phyloP scores from a whole-genome alignment of 2,797 vertebrate genomes.

The Enteromius anoplus region DNA sequence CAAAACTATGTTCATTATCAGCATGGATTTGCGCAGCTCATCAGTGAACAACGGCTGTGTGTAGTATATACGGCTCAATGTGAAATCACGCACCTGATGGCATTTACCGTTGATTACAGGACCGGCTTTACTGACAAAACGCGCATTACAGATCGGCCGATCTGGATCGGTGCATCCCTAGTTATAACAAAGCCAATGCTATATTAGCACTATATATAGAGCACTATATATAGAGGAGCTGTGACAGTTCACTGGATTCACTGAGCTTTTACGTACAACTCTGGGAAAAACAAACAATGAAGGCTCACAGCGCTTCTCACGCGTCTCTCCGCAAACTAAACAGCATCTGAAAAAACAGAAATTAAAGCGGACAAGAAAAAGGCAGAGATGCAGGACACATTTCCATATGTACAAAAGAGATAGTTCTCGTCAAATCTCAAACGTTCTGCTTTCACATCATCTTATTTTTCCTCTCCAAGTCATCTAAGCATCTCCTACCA shows the following conservation, averaged over 20 bases:
- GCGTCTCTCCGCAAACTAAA: neutral
- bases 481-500: neutral
- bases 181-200: neutral
- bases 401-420: neutral
- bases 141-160: too few species aligned
- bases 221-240: constrained; percentile 42
- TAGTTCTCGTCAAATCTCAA: neutral
- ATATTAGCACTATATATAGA: constrained; percentile 38
- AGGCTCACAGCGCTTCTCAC: constrained; percentile 7
- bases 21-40: too few species aligned
- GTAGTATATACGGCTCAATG: too few species aligned
- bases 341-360: neutral
- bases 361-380: constrained; percentile 15
- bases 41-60: too few species aligned
- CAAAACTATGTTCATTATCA: too few species aligned
- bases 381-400: neutral
- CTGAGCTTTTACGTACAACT: constrained; percentile 9
- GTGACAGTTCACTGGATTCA: constrained; percentile 40
- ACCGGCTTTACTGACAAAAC: too few species aligned
- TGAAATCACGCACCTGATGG: too few species aligned
- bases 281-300: constrained; percentile 39
- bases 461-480: neutral
- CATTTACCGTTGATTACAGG: too few species aligned
- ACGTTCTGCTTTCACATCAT: neutral
- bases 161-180: too few species aligned